These are phyloP conservation scores for Argyrosomus japonicus DNA, from an alignment of 2,113 vertebrate species.

Conservation along the genomic window DNA sequence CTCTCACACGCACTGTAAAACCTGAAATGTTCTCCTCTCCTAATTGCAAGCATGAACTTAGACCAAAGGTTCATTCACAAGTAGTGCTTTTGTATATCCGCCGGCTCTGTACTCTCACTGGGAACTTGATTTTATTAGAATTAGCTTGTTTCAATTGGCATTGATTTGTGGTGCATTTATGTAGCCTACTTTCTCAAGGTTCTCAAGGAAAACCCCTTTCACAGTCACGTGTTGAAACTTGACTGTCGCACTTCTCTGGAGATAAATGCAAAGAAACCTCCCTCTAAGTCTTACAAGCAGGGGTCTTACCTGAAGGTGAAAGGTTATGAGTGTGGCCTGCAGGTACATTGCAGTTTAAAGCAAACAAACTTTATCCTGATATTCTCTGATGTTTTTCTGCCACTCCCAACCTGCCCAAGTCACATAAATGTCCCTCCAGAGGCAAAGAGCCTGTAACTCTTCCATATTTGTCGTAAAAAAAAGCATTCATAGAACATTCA, in stretches of 20 bases:
- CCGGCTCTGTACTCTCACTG: slow-evolving; percentile 23
- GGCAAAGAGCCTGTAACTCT: not conserved
- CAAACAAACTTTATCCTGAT: slow-evolving; percentile 27
- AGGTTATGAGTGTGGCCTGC: slow-evolving; percentile 65
- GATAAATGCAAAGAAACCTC: slow-evolving; percentile 24
- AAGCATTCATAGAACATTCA: not conserved
- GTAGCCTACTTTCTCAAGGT: slow-evolving; percentile 33
- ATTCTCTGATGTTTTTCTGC: slow-evolving; percentile 11
- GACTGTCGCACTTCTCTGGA: slow-evolving; percentile 43
- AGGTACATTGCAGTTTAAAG: slow-evolving; percentile 30
- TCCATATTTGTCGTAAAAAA: slow-evolving; percentile 1
- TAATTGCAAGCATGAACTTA: slow-evolving; percentile 59
- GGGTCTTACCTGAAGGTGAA: slow-evolving; percentile 62
- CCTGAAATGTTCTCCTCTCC: slow-evolving; percentile 33
- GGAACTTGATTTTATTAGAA: slow-evolving; percentile 56
- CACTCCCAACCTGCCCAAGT: not conserved
- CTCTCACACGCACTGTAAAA: slow-evolving; percentile 42
- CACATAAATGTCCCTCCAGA: slow-evolving; percentile 5
- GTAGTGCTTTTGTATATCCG: slow-evolving; percentile 43
- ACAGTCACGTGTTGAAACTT: slow-evolving; percentile 62
- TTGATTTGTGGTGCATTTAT: slow-evolving; percentile 41
- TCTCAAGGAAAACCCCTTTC: slow-evolving; percentile 52
- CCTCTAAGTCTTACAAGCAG: slow-evolving; percentile 44
- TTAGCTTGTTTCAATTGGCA: slow-evolving; percentile 65
- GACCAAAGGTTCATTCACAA: slow-evolving; percentile 61